Percentiles rank a stretch among this genome's conserved stretches.
phyloP scores from a whole-genome alignment of 2,888 invertebrate genomes.

The Sialis lutaria region DNA sequence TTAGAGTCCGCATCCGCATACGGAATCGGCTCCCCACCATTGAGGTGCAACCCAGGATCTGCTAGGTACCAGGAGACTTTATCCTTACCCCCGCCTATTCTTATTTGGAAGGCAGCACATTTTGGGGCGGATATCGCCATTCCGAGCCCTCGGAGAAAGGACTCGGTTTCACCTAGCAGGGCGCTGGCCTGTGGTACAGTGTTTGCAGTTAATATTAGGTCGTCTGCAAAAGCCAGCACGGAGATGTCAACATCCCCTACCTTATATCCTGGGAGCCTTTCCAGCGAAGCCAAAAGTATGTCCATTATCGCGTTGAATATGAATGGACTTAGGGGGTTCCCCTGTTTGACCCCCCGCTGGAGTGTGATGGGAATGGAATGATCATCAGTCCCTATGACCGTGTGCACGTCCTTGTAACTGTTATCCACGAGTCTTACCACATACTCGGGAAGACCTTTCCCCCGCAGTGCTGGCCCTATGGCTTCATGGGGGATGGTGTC shows the following conservation, averaged over 20 bases:
- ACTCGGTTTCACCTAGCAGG: neutral
- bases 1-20: neutral
- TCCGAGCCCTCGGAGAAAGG: neutral
- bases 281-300: neutral
- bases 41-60: no score
- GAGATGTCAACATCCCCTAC: neutral
- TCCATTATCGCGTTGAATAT: conserved; percentile 13
- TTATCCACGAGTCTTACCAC: neutral
- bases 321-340: conserved; percentile 16
- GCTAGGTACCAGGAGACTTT: no score
- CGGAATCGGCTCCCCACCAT: neutral
- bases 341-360: conserved; percentile 16
- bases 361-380: neutral
- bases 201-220: neutral
- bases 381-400: neutral
- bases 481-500: conserved; percentile 11
- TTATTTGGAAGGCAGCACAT: neutral
- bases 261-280: neutral
- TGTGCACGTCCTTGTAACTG: neutral
- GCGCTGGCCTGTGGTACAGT: neutral
- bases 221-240: neutral
- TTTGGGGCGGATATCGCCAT: neutral
- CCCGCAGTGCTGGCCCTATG: conserved; percentile 4
- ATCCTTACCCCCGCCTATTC: no score
- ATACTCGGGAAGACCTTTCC: neutral